These are phyloP conservation scores for Coremacera marginata DNA, from an alignment of 2,888 invertebrate species.

Conservation along the genomic window DNA sequence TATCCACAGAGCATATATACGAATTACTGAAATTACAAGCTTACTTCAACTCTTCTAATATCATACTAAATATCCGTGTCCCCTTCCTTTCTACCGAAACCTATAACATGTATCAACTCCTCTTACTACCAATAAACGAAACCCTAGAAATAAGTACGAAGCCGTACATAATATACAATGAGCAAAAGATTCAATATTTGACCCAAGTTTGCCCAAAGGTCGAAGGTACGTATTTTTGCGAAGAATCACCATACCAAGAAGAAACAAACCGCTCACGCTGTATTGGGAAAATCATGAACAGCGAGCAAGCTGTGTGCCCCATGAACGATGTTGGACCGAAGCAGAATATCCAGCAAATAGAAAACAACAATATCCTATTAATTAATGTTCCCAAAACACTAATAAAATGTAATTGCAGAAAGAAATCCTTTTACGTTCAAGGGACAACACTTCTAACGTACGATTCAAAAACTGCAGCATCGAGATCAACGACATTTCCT, in stretches of 20 bases:
- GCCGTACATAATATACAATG: constrained; percentile 29
- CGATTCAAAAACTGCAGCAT: no score
- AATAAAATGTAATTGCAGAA: no score
- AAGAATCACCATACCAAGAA: neutral
- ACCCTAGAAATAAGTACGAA: constrained; percentile 36
- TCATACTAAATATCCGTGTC: constrained; percentile 44
- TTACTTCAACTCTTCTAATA: constrained; percentile 42
- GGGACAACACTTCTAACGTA: no score
- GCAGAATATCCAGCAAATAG: neutral
- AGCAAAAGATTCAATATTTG: constrained; percentile 32
- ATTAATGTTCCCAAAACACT: no score
- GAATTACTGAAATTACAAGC: constrained; percentile 44
- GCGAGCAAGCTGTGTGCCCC: neutral
- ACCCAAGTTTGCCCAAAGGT: constrained; percentile 32
- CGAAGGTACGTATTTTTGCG: constrained; percentile 32
- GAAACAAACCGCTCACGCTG: neutral
- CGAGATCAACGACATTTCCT: no score
- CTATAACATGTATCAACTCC: constrained; percentile 39
- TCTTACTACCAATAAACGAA: constrained; percentile 42
- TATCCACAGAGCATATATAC: constrained; percentile 45
- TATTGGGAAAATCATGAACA: neutral
- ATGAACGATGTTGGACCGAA: neutral
- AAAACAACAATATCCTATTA: neutral
- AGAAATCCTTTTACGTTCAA: no score
- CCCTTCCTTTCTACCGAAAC: constrained; percentile 37